A percentile compares a stretch with the other conserved stretches of the same genome.
Conservation (phyloP, 1,140 invertebrate genomes). For the Lanistes nyassanus region DNA sequence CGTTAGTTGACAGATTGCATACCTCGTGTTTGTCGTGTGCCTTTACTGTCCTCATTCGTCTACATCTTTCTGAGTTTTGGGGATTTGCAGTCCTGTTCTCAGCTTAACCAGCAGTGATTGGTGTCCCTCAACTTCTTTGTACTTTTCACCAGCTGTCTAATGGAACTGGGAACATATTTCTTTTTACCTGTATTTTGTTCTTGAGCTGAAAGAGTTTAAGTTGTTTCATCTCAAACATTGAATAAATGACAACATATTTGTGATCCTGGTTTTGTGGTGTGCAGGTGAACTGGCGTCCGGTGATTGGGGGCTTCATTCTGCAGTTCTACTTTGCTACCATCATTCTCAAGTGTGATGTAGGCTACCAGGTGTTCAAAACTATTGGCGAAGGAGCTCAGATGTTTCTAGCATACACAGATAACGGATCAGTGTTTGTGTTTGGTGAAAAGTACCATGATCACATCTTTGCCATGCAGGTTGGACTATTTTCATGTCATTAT, state of each 20-base stretch:
- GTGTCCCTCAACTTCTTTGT: too few relatives aligned
- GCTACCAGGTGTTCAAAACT: constrained; percentile 80
- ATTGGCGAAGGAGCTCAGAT: constrained; percentile 76
- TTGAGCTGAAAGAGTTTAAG: not conserved
- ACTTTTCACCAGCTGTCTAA: not conserved
- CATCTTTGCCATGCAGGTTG: constrained; percentile 60
- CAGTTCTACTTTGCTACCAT: constrained; percentile 88
- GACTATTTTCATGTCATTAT: constrained; percentile 59
- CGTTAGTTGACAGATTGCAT: too few relatives aligned
- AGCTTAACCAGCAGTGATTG: too few relatives aligned
- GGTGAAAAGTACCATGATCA: constrained; percentile 70
- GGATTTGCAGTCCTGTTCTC: too few relatives aligned
- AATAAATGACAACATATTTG: not conserved
- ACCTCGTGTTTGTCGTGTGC: too few relatives aligned
- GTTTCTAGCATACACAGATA: constrained; percentile 81
- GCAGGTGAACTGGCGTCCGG: constrained; percentile 56
- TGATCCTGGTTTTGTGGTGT: not conserved
- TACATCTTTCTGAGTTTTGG: too few relatives aligned
- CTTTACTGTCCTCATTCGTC: too few relatives aligned
- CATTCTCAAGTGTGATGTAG: constrained; percentile 84
- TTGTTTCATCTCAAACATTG: not conserved
- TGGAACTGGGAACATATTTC: not conserved
- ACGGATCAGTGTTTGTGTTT: constrained; percentile 87
- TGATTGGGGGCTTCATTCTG: constrained; percentile 78
- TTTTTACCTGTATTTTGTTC: not conserved